Evolutionary conservation across 2,113 vertebrate genomes (phyloP).

Genomic region (Rhegmatorhina hoffmannsi): DNA sequence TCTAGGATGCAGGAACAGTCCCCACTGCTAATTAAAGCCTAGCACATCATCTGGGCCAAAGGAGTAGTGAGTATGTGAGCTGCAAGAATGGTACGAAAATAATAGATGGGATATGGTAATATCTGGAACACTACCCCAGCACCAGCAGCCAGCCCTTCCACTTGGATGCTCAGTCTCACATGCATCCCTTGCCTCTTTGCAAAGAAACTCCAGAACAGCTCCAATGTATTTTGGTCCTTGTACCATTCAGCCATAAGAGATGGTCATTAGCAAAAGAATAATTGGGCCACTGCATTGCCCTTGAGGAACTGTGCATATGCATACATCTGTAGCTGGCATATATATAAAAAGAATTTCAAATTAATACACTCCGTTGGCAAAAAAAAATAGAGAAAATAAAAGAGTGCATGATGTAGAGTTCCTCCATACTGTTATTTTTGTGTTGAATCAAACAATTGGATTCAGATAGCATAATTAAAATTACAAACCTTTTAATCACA

Average conservation of each 20-base stretch:
- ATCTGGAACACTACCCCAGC: not conserved
- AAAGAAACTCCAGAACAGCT: not conserved
- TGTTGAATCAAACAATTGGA: slow-evolving; percentile 44
- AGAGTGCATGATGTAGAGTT: not conserved
- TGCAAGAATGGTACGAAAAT: not conserved
- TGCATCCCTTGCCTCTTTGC: not conserved
- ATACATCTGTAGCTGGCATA: not conserved
- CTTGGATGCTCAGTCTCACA: not conserved
- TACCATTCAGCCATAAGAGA: not conserved
- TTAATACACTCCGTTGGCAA: not conserved
- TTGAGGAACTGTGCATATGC: not conserved
- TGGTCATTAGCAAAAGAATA: not conserved
- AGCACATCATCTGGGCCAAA: not conserved
- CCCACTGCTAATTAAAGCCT: not conserved
- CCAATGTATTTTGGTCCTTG: not conserved
- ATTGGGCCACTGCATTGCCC: not conserved
- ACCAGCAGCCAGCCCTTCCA: not conserved
- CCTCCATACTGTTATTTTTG: not conserved
- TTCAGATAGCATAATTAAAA: slow-evolving; percentile 68
- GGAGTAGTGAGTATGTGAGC: not conserved
- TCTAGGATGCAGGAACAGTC: not conserved
- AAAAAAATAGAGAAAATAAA: slow-evolving; percentile 5
- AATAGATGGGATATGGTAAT: not conserved
- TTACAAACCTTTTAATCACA: slow-evolving; percentile 70
- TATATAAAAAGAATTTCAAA: not conserved